Evolutionary conservation across 92 coral and sea anemone genomes (phyloP), one percentile per base, ranked within the genome.

Genomic region (Nematostella vectensis): DNA sequence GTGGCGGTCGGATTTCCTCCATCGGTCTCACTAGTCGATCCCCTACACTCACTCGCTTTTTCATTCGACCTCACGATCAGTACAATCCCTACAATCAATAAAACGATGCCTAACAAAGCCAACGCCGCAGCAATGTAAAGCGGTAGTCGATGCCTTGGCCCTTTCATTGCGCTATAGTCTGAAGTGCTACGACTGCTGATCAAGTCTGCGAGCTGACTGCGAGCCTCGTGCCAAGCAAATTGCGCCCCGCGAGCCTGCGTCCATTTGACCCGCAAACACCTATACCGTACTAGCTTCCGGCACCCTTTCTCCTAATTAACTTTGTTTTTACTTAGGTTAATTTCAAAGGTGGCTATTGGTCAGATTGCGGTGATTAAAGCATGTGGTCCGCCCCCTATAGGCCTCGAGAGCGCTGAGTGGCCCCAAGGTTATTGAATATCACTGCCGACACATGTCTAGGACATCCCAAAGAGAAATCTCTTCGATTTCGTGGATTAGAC

Each of bases 81-180:
- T 3, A 75, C 78, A 2, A 81, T 81, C 2, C 88, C 88, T 21
- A 65, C 71, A 9, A 81, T 75, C 10, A 81, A 47, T 12, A 81
- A 54, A 21, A 63, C 56, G 29, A 59, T 33, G 22, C 83, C 83
- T 18, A 75, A 2, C 6, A 81, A 11, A 16, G 42, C 27, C 1
- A 74, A 19, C 11, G 48, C 27, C 3, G 62, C 74, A 31, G 39
- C 71, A 4, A 51, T 31, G 29, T 75, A 13, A 25, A 31, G 18
- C n/a, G 49, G 62, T 16, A 49, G 12, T 27, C 49, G 60, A 4
- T 11, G 8, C 11, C 25, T 9, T 19, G 11, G 42, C 0, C 19
- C 29, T 22, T 44, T 65, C 71, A 37, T 65, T 39, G 11, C 27
- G 2, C 22, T 3, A 27, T 2, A 11, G 9, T 15, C 42, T 8